Conservation (phyloP, 2,888 invertebrate genomes). For the Eupithecia tripunctaria region DNA sequence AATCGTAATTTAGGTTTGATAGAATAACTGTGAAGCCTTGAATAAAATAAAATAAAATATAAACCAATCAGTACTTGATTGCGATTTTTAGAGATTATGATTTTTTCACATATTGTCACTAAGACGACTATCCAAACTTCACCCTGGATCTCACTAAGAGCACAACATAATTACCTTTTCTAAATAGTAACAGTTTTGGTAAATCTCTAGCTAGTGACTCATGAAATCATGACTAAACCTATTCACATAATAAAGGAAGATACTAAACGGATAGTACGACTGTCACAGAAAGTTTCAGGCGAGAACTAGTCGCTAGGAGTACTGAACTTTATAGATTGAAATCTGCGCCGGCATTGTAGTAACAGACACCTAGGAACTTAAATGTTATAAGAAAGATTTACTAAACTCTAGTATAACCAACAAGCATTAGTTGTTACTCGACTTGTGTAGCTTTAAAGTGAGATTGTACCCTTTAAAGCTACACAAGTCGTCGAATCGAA, state of each 20-base stretch:
- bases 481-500: too few species aligned
- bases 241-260: constrained; percentile 1
- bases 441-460: too few species aligned
- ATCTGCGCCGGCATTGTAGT: constrained; percentile 23
- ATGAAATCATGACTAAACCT: neutral
- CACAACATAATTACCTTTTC: neutral
- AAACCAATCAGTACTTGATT: neutral
- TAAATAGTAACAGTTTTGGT: neutral
- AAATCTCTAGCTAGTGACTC: neutral
- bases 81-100: neutral
- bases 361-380: constrained; percentile 5
- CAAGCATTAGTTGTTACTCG: neutral
- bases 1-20: neutral
- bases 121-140: neutral
- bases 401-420: neutral
- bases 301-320: constrained; percentile 44
- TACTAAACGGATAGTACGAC: constrained; percentile 31
- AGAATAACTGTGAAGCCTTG: neutral
- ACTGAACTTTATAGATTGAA: constrained; percentile 44
- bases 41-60: neutral
- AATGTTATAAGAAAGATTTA: neutral
- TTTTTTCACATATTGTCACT: too few species aligned
- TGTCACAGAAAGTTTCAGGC: constrained; percentile 43
- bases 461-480: too few species aligned
- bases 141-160: neutral